Base-by-base conservation (phyloP, 2,888 invertebrate genomes). In the Operophtera brumata region DNA sequence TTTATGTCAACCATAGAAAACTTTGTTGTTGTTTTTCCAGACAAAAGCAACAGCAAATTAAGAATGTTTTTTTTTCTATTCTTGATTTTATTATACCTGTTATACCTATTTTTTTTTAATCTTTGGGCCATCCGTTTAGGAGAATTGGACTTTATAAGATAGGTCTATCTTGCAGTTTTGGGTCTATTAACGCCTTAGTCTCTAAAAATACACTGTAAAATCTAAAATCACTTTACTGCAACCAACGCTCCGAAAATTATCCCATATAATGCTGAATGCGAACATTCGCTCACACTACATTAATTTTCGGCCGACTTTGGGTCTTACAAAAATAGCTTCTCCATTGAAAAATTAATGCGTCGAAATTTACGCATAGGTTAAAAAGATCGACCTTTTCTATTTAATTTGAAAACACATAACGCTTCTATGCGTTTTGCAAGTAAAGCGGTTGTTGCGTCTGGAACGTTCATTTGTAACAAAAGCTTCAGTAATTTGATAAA, bases 281-380 rank as follows among this genome's bases (percentile, higher is more conserved):
- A 11, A 20, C 37, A 10, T 26, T 40, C 6, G 6, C 67, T 69
- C 63, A 65, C 71, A 66, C 59, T 62, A 67, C 70, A 72, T 72
- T 70, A 69, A 71, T 64, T 69, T 61, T 60, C 61, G 67, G 66
- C 63, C 35, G 51, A 45, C 40, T 47, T 47, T 14, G 46, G 50
- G 54, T 30, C 53, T 56, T 40, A 54, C 54, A 46, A 53, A 63
- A 63, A 57, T 61, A 63, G 42, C 46, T 54, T 48, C 42, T 52
- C 52, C 50, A 59, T 63, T 59, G 51, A 64, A 64, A 61, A 55
- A 58, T 61, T 48, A 59, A 63, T 54, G 55, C 57, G 43, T 50
- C 13, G 30, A 51, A 57, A 57, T 54, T 47, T 30, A 9, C 30
- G 30, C 44, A 46, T 25, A 43, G 54, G 57, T 54, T 54, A 47